Percentiles rank a stretch among this genome's conserved stretches.
Conservation (phyloP, 2,888 invertebrate species). For the Pardosa pseudoannulata region DNA sequence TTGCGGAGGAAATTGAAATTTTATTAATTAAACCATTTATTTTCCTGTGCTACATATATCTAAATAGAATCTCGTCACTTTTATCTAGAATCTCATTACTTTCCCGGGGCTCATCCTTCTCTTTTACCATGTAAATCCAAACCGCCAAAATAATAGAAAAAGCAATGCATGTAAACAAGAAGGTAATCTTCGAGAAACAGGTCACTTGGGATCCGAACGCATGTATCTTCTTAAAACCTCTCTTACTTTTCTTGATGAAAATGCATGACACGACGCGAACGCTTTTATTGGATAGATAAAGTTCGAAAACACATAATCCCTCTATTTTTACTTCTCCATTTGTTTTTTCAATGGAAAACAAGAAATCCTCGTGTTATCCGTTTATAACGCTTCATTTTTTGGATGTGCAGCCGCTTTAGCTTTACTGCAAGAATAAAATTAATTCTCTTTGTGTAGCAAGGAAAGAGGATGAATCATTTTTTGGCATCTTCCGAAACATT, state of each 20-base stretch:
- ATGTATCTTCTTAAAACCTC: constrained; percentile 27
- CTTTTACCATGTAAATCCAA: constrained; percentile 7
- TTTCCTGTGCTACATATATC: background rate
- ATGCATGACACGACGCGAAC: constrained; percentile 25
- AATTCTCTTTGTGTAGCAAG: too few species aligned
- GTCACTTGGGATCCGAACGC: constrained; percentile 20
- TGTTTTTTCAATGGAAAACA: constrained; percentile 4
- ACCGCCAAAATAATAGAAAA: background rate
- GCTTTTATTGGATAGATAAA: constrained; percentile 43
- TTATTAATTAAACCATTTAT: too few species aligned
- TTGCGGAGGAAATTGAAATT: too few species aligned
- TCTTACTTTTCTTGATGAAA: constrained; percentile 28
- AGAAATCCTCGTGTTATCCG: background rate
- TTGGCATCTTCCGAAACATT: too few species aligned
- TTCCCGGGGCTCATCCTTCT: background rate
- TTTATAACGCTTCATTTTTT: background rate
- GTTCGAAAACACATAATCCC: constrained; percentile 31
- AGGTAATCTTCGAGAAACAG: constrained; percentile 30
- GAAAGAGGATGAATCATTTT: too few species aligned
- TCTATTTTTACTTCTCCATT: background rate
- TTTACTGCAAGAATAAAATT: too few species aligned
- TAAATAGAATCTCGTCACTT: background rate
- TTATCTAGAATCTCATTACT: background rate
- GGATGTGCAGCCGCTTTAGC: background rate
- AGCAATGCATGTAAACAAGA: constrained; percentile 39